Evolutionary conservation across 2,888 invertebrate species (phyloP).

Genomic region (Parnassius orleans): DNA sequence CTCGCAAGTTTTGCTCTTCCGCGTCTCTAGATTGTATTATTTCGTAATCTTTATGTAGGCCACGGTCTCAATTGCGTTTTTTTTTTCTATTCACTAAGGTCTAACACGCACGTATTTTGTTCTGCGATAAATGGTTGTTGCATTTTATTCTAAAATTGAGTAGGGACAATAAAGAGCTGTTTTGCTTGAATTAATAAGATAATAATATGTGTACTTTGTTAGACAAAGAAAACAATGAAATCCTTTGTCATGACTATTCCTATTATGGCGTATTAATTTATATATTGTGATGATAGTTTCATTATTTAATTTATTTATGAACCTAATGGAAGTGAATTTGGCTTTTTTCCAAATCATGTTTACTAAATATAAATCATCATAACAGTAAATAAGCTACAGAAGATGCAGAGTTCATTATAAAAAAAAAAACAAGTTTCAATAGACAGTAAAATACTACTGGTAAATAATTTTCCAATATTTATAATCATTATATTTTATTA

Average conservation of each 20-base stretch:
- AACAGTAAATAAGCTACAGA: conserved; percentile 17
- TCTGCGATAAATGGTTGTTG: conserved; percentile 34
- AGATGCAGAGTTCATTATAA: not conserved
- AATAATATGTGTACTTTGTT: conserved; percentile 25
- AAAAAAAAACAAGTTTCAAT: too few species aligned
- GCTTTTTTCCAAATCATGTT: conserved; percentile 19
- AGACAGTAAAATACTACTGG: too few species aligned
- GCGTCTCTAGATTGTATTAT: conserved; percentile 66
- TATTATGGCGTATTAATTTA: conserved; percentile 6
- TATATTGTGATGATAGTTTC: not conserved
- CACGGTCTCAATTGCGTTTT: conserved; percentile 74
- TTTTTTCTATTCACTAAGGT: conserved; percentile 47
- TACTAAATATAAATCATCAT: conserved; percentile 22
- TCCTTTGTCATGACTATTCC: conserved; percentile 31
- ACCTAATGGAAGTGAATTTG: conserved; percentile 21
- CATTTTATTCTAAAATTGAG: conserved; percentile 19
- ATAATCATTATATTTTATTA: too few species aligned
- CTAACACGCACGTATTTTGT: conserved; percentile 33
- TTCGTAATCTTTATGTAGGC: conserved; percentile 77
- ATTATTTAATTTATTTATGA: conserved; percentile 15
- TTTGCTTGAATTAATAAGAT: conserved; percentile 14
- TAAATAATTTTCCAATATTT: too few species aligned
- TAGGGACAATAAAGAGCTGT: conserved; percentile 17
- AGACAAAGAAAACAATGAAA: conserved; percentile 23
- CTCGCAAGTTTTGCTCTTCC: conserved; percentile 63